phyloP scores from a whole-genome alignment of 2,888 invertebrate species.

The Nephrotoma appendiculata region DNA sequence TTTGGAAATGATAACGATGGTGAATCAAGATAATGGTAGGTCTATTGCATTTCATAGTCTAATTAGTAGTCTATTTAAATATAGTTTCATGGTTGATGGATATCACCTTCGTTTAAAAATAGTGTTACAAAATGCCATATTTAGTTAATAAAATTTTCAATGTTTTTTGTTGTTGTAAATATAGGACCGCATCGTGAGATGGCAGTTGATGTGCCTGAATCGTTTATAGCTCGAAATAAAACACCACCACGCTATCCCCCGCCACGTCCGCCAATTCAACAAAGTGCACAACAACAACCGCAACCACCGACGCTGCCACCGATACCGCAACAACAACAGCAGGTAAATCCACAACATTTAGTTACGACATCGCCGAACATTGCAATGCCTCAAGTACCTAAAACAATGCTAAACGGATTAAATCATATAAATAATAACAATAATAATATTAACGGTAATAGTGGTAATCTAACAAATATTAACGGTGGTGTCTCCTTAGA shows the following conservation, averaged over 20 bases:
- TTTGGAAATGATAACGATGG: conserved; percentile 63
- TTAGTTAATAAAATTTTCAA: not conserved
- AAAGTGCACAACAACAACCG: conserved; percentile 32
- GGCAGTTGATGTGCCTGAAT: conserved; percentile 96
- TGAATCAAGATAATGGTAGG: conserved; percentile 47
- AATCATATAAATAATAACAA: conserved; percentile 7
- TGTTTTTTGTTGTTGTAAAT: conserved; percentile 13
- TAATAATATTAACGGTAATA: conserved; percentile 7
- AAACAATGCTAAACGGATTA: not conserved
- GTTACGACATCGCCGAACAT: not conserved
- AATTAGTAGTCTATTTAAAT: not conserved
- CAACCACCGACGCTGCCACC: conserved; percentile 1
- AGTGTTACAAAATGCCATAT: not conserved
- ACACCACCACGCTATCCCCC: conserved; percentile 84
- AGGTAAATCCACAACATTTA: conserved; percentile 12
- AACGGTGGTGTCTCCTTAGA: conserved; percentile 17
- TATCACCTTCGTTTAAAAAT: not conserved
- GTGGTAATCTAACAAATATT: conserved; percentile 11
- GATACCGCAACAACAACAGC: conserved; percentile 9
- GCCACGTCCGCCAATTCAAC: conserved; percentile 49
- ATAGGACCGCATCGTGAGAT: conserved; percentile 90
- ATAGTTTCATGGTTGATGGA: not conserved
- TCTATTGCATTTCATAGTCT: conserved; percentile 5
- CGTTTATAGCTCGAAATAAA: conserved; percentile 80
- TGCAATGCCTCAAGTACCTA: conserved; percentile 8